Evolutionary conservation across 2,888 invertebrate species (phyloP).

Genomic region (Abscondita cerata): DNA sequence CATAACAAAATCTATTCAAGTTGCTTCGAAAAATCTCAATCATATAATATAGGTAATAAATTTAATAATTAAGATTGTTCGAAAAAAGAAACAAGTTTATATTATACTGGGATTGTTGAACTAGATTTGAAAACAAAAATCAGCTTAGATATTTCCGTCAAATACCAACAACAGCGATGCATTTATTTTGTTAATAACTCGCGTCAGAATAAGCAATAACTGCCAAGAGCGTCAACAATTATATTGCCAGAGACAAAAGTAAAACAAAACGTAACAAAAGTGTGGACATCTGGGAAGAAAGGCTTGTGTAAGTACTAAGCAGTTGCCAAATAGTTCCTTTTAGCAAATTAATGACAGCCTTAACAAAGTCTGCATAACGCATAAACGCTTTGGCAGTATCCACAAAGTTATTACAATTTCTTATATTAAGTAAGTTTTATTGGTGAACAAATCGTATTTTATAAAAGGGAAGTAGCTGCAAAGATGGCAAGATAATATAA

Average conservation of each 20-base stretch:
- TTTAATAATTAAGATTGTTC: too few relatives aligned
- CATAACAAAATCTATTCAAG: too few relatives aligned
- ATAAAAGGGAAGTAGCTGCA: conserved; percentile 15
- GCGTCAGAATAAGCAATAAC: conserved; percentile 29
- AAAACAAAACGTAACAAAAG: conserved; percentile 34
- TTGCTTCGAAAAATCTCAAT: too few relatives aligned
- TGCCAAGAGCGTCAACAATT: conserved; percentile 36
- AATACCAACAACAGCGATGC: conserved; percentile 20
- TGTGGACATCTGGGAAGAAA: conserved; percentile 31
- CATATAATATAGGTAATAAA: too few relatives aligned
- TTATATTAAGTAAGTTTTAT: conserved; percentile 19
- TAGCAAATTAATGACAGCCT: conserved; percentile 31
- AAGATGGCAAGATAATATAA: conserved; percentile 36
- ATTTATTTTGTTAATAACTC: conserved; percentile 34
- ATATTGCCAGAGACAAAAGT: conserved; percentile 34
- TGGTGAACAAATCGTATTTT: conserved; percentile 24
- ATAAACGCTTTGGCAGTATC: conserved; percentile 30
- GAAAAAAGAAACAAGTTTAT: too few relatives aligned
- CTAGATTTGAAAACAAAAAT: background rate
- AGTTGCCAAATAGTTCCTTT: conserved; percentile 34
- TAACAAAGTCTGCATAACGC: conserved; percentile 31
- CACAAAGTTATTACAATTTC: conserved; percentile 31
- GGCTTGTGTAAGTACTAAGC: conserved; percentile 27
- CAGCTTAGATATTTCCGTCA: background rate
- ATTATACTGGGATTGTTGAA: background rate